Evolutionary conservation across 2,888 invertebrate genomes (phyloP), one percentile per base, ranked within the genome.

Genomic region (Eledone cirrhosa): DNA sequence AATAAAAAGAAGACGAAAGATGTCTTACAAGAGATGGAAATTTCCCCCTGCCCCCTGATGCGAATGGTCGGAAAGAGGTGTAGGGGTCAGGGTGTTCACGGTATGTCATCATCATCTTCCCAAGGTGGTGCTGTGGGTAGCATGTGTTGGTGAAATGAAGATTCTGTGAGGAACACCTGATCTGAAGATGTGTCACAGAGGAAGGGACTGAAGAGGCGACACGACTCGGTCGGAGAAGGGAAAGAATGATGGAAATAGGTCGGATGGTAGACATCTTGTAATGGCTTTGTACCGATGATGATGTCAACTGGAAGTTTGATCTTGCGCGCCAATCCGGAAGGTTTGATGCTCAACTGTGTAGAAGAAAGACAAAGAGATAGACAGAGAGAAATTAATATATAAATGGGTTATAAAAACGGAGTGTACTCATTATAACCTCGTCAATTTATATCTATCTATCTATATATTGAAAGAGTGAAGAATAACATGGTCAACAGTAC

Each of bases 51-150:
- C 8, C 63, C 0, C 4, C 7, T 8, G 8, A 24, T 16, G 33
- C 22, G 14, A 41, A 41, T 72, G 33, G 2, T 0, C 11, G 3
- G 33, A 41, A n/a, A 72, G n/a, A 29, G 33, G 33, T 14, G 29
- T 29, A 67, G 24, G 19, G 2, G 48, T 59, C 74, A 63, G 53
- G 24, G 31, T 47, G 69, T 80, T 88, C 87, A 88, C 33, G 88
- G 88, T 65, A 88, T 88, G 80, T 88, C 88, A 77, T 87, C 88
- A 78, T 88, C 87, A 75, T 87, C 87, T 65, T 87, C 87, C 87
- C 87, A 86, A 3, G 87, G 87, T 33, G 88, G 87, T 0, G 88
- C 87, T 74, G 88, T 86, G 16, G 87, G 87, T 77, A 87, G 81
- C 87, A 87, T 87, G 65, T 85, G 85, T 78, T 86, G 85, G 81